A percentile compares a stretch with the other conserved stretches of the same genome.
Conservation (phyloP, 2,888 invertebrate species). For the Balanococcus diminutus region DNA sequence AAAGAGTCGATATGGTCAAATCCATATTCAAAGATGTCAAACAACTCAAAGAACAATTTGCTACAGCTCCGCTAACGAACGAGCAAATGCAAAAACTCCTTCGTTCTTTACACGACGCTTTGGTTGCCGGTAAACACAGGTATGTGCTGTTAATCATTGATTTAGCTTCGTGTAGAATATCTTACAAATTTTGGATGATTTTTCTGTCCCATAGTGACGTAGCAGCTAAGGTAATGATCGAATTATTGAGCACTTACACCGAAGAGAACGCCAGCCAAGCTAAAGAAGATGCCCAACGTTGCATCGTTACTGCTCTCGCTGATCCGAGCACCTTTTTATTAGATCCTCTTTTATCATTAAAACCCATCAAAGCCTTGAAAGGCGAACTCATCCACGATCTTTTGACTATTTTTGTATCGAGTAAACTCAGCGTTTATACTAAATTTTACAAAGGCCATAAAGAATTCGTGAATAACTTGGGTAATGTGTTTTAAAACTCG, state of each 20-base stretch:
- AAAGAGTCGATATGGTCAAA: constrained; percentile 82
- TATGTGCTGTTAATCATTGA: constrained; percentile 61
- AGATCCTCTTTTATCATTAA: constrained; percentile 89
- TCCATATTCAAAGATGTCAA: constrained; percentile 85
- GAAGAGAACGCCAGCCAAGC: constrained; percentile 96
- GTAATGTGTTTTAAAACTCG: constrained; percentile 58
- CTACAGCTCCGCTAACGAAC: constrained; percentile 78
- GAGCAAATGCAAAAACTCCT: constrained; percentile 92
- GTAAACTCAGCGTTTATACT: constrained; percentile 89
- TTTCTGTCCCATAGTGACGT: constrained; percentile 82
- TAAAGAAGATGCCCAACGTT: constrained; percentile 93
- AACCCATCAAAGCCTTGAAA: constrained; percentile 93
- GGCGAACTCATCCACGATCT: constrained; percentile 94
- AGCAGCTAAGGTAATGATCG: constrained; percentile 96
- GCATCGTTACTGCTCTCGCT: constrained; percentile 92
- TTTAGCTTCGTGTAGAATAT: not conserved
- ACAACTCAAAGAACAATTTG: constrained; percentile 80
- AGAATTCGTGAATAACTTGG: constrained; percentile 77
- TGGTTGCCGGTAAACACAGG: constrained; percentile 86
- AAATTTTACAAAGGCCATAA: constrained; percentile 91
- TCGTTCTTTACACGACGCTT: constrained; percentile 84
- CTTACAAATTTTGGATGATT: not conserved
- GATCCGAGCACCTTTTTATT: constrained; percentile 94
- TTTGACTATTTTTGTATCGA: constrained; percentile 91
- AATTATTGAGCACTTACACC: constrained; percentile 93